These are phyloP conservation scores for Eupristina koningsbergeri DNA, from an alignment of 1,140 invertebrate species.

Conservation along the genomic window DNA sequence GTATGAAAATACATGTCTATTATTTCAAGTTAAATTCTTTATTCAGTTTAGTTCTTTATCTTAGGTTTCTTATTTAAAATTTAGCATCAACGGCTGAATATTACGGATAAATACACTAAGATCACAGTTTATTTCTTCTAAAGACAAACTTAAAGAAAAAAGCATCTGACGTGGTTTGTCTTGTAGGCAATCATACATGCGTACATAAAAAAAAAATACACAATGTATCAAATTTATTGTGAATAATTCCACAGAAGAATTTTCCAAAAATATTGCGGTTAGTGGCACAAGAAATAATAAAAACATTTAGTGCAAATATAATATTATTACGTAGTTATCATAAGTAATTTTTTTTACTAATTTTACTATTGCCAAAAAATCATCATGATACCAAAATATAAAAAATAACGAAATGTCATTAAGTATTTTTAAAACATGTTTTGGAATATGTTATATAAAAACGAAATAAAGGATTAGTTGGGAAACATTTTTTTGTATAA, in stretches of 20 bases:
- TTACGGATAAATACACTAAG: background rate
- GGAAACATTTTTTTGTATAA: no score
- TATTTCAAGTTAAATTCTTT: background rate
- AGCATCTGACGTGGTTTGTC: background rate
- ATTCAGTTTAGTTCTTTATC: background rate
- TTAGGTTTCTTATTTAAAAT: background rate
- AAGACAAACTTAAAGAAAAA: background rate
- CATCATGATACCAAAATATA: background rate
- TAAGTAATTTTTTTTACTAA: background rate
- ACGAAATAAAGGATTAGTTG: no score
- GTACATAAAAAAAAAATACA: background rate
- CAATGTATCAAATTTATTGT: background rate
- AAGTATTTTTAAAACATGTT: no score
- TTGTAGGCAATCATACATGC: background rate
- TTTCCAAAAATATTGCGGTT: background rate
- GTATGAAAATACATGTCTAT: background rate
- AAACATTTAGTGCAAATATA: conserved; percentile 16
- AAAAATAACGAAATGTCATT: no score
- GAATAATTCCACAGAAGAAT: background rate
- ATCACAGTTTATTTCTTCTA: background rate
- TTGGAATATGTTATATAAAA: no score
- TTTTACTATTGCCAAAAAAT: background rate
- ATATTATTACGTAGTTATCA: background rate
- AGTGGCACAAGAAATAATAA: background rate
- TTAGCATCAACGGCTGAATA: background rate